Base-by-base conservation (phyloP, 2,888 invertebrate species). In the Chymomyza procnemis region DNA sequence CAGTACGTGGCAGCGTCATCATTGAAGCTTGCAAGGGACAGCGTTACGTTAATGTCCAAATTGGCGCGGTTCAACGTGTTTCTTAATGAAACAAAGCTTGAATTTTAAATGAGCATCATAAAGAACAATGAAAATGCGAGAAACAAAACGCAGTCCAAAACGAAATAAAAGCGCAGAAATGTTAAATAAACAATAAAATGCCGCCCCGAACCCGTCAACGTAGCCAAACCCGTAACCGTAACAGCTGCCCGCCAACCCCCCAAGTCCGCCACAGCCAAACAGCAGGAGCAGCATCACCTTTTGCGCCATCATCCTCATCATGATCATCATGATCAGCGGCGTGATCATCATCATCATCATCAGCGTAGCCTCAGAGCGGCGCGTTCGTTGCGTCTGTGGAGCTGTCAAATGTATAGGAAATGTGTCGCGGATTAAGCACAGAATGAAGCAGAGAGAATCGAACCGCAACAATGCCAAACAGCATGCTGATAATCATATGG, bases 41-140 rank as follows among this genome's bases (percentile, higher is more conserved):
- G 22, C 46, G 62, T 14, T 21, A 81, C 81, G 81, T 79, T 86
- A 84, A 84, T 83, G 86, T 84, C 77, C 60, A 76, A 83, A 83
- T 78, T 83, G 84, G 79, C 79, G 70, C 75, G 79, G 85, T 78
- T 72, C 74, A 78, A 83, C 82, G 84, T 81, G 85, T 86, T 82
- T 77, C 86, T 88, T 82, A 83, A 80, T 80, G 80, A 87, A 80
- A 85, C 86, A 89, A 83, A 88, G 87, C 88, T 79, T 86, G 88
- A 82, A 88, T 88, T 88, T 88, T 88, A 89, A 88, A 88, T 88
- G 88, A 88, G 88, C 80, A 71, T 80, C 88, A 88, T 88, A 88
- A 89, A 89, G 82, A 84, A 85, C 81, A 88, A 87, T 86, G 87
- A 82, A 86, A 77, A 79, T 78, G 78, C 76, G 80, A 71, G 73